phyloP scores from a whole-genome alignment of 2,888 invertebrate species.

The Eupeodes luniger region DNA sequence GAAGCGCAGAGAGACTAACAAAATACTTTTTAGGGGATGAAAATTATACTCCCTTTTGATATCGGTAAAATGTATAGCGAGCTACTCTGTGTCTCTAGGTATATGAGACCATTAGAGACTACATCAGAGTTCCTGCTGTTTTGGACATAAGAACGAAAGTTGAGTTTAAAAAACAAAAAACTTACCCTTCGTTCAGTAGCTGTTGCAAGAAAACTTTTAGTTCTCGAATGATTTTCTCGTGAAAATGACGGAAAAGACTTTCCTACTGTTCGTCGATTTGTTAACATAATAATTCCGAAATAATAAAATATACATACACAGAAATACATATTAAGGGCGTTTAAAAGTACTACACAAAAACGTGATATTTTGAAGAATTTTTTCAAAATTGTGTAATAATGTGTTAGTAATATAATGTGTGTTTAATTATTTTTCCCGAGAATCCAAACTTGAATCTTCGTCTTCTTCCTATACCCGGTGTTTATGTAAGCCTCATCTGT shows the following conservation, averaged over 20 bases:
- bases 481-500: constrained; percentile 73
- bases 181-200: constrained; percentile 70
- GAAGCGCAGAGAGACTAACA: constrained; percentile 53
- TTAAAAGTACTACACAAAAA: background rate
- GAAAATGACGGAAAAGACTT: constrained; percentile 75
- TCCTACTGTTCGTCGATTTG: constrained; percentile 35
- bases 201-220: constrained; percentile 71
- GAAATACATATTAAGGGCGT: background rate
- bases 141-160: constrained; percentile 15
- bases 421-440: background rate
- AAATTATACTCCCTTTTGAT: constrained; percentile 46
- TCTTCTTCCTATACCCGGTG: constrained; percentile 58
- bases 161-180: constrained; percentile 41
- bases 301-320: background rate
- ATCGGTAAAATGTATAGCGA: constrained; percentile 2
- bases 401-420: no score
- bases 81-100: constrained; percentile 23
- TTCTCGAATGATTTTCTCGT: constrained; percentile 72
- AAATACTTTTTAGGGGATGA: constrained; percentile 60
- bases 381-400: background rate
- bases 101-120: background rate
- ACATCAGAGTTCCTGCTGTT: constrained; percentile 35
- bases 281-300: constrained; percentile 46
- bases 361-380: constrained; percentile 15
- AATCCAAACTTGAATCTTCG: background rate